Evolutionary conservation across 2,113 vertebrate species (phyloP), one percentile per base, ranked within the genome.

Genomic region (Nothoprocta perdicaria): DNA sequence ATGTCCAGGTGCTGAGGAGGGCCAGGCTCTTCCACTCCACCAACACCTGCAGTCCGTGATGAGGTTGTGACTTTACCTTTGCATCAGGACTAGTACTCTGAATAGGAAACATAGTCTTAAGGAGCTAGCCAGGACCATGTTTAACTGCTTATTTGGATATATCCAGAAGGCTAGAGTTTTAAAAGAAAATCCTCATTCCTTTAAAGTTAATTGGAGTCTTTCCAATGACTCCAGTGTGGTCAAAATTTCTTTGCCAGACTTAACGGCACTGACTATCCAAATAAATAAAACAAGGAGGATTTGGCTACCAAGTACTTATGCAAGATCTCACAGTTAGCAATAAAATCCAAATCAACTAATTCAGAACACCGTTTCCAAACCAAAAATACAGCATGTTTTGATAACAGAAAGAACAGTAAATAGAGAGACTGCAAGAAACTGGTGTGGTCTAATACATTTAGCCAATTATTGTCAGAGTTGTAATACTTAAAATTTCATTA

Each of bases 201-300:
- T 67, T 72, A 22, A 57, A 91, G 72, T 60, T 71, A 80, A 89
- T 43, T 77, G 76, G 57, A 89, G 33, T 41, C 61, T 88, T 91
- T 61, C 29, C 80, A 50, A 40, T 57, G 46, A 68, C 52, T 91
- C 78, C 62, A 48, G 16, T 16, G 19, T 72, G 43, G 62, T 17
- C 83, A 65, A 62, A 63, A 74, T 86, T 75, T 61, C 72, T 68
- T 24, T 5, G 5, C 31, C 0, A 1, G 14, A 4, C 7, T 89
- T 91, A 80, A 60, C 38, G 38, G 38, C 57, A 40, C 46, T 83
- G 46, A 75, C 68, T 75, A 83, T 48, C 29, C 48, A 72, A 91
- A 91, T 26, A 85, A 91, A 85, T 21, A 80, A 45, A 78, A 27
- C 19, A 62, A 72, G 13, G 27, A 17, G 48, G 8, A 50, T 78